Evolutionary conservation across 2,113 vertebrate genomes (phyloP).

Genomic region (Synodontis membranacea): DNA sequence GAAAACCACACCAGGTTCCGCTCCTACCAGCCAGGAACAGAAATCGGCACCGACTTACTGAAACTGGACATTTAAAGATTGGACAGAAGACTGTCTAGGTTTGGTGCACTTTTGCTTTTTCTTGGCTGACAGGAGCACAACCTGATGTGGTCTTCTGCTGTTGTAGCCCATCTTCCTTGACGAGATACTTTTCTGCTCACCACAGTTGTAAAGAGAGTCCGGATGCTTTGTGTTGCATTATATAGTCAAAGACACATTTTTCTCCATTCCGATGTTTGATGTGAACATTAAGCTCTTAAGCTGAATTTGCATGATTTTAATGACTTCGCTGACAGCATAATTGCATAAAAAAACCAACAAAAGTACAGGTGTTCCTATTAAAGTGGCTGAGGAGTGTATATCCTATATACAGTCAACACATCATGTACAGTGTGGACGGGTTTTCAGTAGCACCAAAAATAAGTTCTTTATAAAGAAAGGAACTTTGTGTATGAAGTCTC

Average conservation of each 20-base stretch:
- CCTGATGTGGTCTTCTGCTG: neutral
- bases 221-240: neutral
- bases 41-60: neutral
- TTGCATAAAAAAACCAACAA: neutral
- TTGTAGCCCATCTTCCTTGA: neutral
- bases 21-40: neutral
- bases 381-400: neutral
- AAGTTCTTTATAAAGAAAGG: neutral
- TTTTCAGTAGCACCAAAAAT: too few species aligned
- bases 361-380: neutral
- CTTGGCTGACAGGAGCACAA: neutral
- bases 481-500: neutral
- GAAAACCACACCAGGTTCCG: neutral
- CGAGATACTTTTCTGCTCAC: neutral
- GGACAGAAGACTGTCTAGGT: neutral
- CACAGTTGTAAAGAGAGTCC: neutral
- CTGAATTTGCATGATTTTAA: neutral
- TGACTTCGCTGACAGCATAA: neutral
- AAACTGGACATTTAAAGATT: neutral
- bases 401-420: neutral
- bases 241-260: neutral
- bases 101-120: too few species aligned
- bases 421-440: neutral
- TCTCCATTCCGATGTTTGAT: neutral
- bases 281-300: neutral